Evolutionary conservation across 2,797 vertebrate genomes (phyloP).

Genomic region (Poecile montanus): DNA sequence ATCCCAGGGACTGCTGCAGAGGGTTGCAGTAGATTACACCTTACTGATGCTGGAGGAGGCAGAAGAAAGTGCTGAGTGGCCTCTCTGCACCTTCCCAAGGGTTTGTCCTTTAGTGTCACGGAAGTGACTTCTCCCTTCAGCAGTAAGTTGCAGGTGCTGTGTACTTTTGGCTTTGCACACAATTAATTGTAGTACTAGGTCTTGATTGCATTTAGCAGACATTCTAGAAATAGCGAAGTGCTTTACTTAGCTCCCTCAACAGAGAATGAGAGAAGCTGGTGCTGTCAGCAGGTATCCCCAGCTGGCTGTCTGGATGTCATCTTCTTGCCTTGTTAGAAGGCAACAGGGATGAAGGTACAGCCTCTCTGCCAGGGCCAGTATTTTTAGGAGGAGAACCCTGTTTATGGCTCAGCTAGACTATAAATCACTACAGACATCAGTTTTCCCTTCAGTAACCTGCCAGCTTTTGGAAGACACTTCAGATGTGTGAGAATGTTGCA

Average conservation of each 20-base stretch:
- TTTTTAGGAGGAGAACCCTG: neutral
- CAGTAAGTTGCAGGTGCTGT: neutral
- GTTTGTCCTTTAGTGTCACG: neutral
- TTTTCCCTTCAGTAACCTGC: neutral
- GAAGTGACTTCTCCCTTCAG: neutral
- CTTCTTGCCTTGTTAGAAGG: neutral
- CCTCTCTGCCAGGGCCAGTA: neutral
- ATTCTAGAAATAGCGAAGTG: neutral
- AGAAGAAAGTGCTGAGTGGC: neutral
- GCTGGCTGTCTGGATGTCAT: neutral
- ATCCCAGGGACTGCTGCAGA: neutral
- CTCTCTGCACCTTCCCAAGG: neutral
- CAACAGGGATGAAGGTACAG: neutral
- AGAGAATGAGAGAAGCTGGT: neutral
- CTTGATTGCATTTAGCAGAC: conserved; percentile 10
- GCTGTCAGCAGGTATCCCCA: neutral
- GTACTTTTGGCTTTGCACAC: neutral
- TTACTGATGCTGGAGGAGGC: neutral
- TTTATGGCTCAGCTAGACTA: neutral
- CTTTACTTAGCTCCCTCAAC: neutral
- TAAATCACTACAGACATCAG: neutral
- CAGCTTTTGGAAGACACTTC: neutral
- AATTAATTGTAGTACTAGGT: neutral
- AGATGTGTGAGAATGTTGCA: neutral
- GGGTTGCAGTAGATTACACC: neutral